Conservation (phyloP, 1,140 invertebrate species). For the Drosophila orena region DNA sequence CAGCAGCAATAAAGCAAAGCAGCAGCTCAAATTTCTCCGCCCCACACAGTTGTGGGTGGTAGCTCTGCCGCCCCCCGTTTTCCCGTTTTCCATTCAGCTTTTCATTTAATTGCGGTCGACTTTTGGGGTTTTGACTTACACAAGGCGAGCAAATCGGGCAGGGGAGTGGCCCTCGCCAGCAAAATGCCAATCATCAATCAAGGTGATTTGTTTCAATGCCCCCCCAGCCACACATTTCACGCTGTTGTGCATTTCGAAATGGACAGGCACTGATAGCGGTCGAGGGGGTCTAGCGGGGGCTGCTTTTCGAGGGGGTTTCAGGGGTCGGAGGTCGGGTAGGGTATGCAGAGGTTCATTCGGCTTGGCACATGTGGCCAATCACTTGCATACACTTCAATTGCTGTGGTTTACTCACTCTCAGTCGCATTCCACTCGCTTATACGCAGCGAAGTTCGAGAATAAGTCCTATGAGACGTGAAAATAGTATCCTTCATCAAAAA, state of each 20-base stretch:
- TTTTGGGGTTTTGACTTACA: conserved; percentile 73
- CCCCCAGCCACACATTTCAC: conserved; percentile 76
- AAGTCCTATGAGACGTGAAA: too few species aligned
- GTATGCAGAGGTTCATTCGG: conserved; percentile 43
- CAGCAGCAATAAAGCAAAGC: conserved; percentile 46
- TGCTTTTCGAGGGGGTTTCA: neutral
- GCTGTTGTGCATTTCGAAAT: conserved; percentile 76
- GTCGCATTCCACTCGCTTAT: neutral
- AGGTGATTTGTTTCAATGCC: conserved; percentile 82
- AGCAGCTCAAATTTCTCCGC: conserved; percentile 46
- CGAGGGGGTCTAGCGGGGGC: conserved; percentile 4
- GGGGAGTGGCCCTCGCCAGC: conserved; percentile 50
- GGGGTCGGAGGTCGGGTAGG: conserved; percentile 4
- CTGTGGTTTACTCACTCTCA: conserved; percentile 43
- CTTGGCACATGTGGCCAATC: conserved; percentile 79
- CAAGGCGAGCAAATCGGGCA: conserved; percentile 18
- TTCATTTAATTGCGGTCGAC: conserved; percentile 82
- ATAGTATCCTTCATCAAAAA: neutral
- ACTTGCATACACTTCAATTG: conserved; percentile 78
- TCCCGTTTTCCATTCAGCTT: conserved; percentile 39
- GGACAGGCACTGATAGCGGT: conserved; percentile 61
- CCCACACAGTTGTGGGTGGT: conserved; percentile 9
- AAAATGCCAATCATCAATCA: conserved; percentile 82
- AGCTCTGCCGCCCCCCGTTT: conserved; percentile 18
- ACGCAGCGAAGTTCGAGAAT: neutral